phyloP scores from a whole-genome alignment of 2,888 invertebrate genomes.

The Celastrina argiolus region DNA sequence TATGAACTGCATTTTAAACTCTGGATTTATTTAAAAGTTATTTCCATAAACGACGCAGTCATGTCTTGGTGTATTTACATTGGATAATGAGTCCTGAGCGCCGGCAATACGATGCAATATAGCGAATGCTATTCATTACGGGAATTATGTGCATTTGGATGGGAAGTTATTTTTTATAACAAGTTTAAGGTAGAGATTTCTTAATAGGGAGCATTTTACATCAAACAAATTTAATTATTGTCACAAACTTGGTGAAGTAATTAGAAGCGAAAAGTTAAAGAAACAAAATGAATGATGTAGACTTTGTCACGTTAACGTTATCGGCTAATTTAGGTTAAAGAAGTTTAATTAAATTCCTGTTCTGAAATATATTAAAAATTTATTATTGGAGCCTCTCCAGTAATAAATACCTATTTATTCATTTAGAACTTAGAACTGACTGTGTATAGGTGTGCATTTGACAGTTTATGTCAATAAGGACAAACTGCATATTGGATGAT shows the following conservation, averaged over 20 bases:
- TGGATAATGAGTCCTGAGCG: slow-evolving; percentile 40
- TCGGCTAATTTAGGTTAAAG: no score
- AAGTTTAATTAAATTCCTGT: no score
- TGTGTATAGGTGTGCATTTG: no score
- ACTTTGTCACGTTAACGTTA: no score
- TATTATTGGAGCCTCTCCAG: no score
- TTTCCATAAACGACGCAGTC: slow-evolving; percentile 54
- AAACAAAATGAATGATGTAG: no score
- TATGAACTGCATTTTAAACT: slow-evolving; percentile 60
- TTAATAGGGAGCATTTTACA: slow-evolving; percentile 12
- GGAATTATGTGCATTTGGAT: slow-evolving; percentile 25
- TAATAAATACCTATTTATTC: no score
- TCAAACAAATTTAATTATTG: neutral
- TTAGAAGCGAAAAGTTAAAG: neutral
- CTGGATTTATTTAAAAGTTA: slow-evolving; percentile 65
- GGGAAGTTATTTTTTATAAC: slow-evolving; percentile 13
- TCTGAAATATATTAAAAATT: no score
- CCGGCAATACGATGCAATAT: slow-evolving; percentile 28
- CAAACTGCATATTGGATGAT: no score
- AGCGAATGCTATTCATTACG: slow-evolving; percentile 7
- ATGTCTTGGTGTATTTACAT: slow-evolving; percentile 26
- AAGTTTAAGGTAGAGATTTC: slow-evolving; percentile 16
- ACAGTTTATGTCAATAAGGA: no score
- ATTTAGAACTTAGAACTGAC: no score
- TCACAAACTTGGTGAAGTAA: neutral